Evolutionary conservation across 2,888 invertebrate species (phyloP).

Genomic region (Doris montereyensis): DNA sequence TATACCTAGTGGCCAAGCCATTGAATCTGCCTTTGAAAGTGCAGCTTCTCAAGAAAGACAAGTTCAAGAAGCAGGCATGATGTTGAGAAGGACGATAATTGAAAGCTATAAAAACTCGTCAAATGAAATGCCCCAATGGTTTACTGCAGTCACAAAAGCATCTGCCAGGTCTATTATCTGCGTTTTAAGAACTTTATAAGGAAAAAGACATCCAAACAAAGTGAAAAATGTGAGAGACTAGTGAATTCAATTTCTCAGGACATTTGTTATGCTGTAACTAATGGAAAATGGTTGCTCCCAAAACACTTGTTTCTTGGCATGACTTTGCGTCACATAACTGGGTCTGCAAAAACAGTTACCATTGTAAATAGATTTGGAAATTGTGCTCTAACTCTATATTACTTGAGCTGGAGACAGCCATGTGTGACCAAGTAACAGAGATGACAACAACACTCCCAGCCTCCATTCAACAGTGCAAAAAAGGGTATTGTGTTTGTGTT

Average conservation of each 20-base stretch:
- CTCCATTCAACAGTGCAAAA: background rate
- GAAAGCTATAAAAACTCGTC: too few species aligned
- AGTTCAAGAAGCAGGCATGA: conserved; percentile 29
- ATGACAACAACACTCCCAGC: conserved; percentile 3
- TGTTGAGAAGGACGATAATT: conserved; percentile 4
- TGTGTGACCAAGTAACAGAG: conserved; percentile 12
- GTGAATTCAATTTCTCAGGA: conserved; percentile 29
- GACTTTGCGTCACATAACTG: conserved; percentile 29
- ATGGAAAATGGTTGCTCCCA: conserved; percentile 27
- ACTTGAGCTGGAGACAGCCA: conserved; percentile 36
- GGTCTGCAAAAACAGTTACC: conserved; percentile 24
- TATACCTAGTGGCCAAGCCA: conserved; percentile 26
- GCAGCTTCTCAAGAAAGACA: conserved; percentile 23
- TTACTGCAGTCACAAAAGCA: background rate
- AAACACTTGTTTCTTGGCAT: conserved; percentile 34
- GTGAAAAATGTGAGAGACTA: conserved; percentile 8
- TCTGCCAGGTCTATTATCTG: background rate
- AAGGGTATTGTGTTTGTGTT: conserved; percentile 21
- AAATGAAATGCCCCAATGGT: too few species aligned
- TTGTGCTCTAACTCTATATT: conserved; percentile 21
- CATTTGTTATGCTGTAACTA: conserved; percentile 32
- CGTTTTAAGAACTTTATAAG: background rate
- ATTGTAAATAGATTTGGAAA: conserved; percentile 35
- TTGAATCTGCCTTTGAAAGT: conserved; percentile 28
- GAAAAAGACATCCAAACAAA: background rate